Conservation (phyloP, 2,888 invertebrate genomes). For the Synanthedon andrenaeformis region DNA sequence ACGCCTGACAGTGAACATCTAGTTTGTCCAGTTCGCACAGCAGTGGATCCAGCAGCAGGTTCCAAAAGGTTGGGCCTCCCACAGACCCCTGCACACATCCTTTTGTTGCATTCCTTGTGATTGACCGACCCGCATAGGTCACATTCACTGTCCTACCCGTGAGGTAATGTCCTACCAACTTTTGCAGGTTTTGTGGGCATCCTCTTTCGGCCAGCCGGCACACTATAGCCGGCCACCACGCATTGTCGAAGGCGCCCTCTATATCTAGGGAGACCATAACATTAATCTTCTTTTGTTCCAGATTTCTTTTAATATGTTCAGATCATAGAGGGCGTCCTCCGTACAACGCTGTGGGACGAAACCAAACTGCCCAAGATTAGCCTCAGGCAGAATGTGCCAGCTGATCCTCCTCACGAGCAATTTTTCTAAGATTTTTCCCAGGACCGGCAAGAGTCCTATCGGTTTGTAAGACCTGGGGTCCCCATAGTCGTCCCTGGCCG, state of each 20-base stretch:
- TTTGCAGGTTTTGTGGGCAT: background rate
- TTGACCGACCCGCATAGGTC: background rate
- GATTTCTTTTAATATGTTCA: background rate
- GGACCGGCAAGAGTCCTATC: background rate
- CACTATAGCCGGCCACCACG: no score
- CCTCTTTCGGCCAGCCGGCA: background rate
- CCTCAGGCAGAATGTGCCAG: background rate
- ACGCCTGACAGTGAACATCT: background rate
- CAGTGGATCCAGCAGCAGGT: conserved; percentile 3
- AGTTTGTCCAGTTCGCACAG: background rate
- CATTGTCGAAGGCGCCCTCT: no score
- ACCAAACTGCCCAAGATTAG: background rate
- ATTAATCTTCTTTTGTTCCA: no score
- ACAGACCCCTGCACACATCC: conserved; percentile 7
- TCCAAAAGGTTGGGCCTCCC: conserved; percentile 6
- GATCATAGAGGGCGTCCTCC: background rate
- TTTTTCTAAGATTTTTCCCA: background rate
- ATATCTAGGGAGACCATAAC: no score
- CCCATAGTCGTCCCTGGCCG: conserved; percentile 5
- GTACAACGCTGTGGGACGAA: background rate
- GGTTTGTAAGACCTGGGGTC: background rate
- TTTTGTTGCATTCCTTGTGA: background rate
- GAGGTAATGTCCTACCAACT: background rate
- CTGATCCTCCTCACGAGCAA: background rate
- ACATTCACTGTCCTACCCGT: background rate